phyloP scores from a whole-genome alignment of 2,797 vertebrate genomes.

The Sus cebifrons region DNA sequence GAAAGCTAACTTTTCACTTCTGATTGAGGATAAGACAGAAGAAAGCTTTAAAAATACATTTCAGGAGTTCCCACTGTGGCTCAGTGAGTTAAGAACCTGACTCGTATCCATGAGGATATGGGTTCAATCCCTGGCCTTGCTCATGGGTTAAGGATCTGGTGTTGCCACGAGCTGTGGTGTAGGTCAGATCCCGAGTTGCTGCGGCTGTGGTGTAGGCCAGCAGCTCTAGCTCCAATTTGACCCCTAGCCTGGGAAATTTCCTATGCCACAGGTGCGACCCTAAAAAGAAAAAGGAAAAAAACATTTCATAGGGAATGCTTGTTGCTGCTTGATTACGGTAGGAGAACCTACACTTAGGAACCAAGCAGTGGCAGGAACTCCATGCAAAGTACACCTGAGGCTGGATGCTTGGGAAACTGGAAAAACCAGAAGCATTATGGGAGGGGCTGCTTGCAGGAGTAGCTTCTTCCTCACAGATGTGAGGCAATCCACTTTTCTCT shows the following conservation, averaged over 20 bases:
- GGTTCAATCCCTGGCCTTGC: no score
- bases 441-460: background rate
- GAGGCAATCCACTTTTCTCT: background rate
- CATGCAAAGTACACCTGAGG: background rate
- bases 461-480: background rate
- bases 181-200: no score
- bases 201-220: no score
- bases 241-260: no score
- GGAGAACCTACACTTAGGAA: background rate
- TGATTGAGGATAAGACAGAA: background rate
- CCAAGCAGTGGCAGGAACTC: background rate
- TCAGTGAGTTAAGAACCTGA: no score
- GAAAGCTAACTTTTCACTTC: conserved; percentile 1
- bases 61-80: background rate
- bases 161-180: no score
- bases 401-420: background rate
- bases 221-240: no score
- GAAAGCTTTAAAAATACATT: conserved; percentile 3
- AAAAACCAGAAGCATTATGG: background rate
- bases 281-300: no score
- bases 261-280: no score
- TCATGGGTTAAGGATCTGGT: no score
- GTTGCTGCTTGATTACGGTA: background rate
- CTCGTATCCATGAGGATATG: no score
- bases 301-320: background rate